phyloP scores from a whole-genome alignment of 1,140 invertebrate species.

The Brachionus plicatilis region DNA sequence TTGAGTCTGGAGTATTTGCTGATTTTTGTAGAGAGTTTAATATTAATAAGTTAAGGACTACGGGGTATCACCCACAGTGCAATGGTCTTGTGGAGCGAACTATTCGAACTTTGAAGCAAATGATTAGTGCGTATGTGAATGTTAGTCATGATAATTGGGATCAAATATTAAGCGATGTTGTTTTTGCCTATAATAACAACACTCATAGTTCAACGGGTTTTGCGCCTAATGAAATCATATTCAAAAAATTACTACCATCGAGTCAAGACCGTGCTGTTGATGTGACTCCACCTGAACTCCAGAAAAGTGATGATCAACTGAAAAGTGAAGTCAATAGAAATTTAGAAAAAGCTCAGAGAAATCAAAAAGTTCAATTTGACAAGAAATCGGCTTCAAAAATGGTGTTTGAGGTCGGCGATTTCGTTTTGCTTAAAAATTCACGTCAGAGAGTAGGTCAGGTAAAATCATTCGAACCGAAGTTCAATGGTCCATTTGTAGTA shows the following conservation, averaged over 20 bases:
- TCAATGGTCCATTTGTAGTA: not conserved
- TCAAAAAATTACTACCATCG: not conserved
- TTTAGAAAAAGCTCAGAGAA: not conserved
- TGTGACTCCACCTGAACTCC: not conserved
- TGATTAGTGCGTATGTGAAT: constrained; percentile 41
- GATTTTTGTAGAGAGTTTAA: constrained; percentile 41
- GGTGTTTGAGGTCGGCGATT: not conserved
- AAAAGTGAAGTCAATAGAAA: not conserved
- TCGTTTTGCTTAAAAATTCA: not conserved
- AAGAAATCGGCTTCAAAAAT: not conserved
- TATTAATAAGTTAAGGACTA: constrained; percentile 42
- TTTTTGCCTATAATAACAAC: constrained; percentile 33
- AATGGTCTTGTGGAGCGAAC: constrained; percentile 42
- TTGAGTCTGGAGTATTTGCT: constrained; percentile 41
- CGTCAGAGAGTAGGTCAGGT: not conserved
- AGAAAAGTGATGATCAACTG: not conserved
- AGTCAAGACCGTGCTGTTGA: not conserved
- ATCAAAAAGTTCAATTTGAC: not conserved
- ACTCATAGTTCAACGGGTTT: constrained; percentile 21
- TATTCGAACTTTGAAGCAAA: constrained; percentile 41
- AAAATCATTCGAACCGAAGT: not conserved
- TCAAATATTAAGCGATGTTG: constrained; percentile 40
- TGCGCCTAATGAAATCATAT: not conserved
- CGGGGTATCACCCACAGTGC: constrained; percentile 45
- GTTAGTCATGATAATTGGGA: constrained; percentile 45